phyloP scores from a whole-genome alignment of 2,113 vertebrate genomes.

The Sarotherodon lohbergeri region DNA sequence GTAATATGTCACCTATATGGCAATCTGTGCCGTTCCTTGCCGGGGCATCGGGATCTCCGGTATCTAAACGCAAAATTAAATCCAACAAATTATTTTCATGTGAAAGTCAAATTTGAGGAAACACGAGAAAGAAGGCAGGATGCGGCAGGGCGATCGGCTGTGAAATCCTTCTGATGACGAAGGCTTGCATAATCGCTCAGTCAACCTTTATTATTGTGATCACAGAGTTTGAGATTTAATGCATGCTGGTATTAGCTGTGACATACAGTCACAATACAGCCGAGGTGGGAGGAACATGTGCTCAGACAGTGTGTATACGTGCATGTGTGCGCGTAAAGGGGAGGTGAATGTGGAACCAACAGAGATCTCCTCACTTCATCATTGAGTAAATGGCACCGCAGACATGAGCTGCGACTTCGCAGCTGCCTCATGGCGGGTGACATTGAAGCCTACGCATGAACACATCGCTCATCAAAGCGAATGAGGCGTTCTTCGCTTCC shows the following conservation, averaged over 20 bases:
- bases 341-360: constrained; percentile 49
- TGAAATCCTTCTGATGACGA: constrained; percentile 33
- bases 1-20: constrained; percentile 58
- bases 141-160: constrained; percentile 3
- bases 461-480: constrained; percentile 70
- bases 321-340: constrained; percentile 3
- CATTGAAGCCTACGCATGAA: constrained; percentile 64
- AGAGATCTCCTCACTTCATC: constrained; percentile 60
- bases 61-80: constrained; percentile 38
- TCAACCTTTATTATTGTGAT: constrained; percentile 46
- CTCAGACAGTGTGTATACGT: constrained; percentile 1
- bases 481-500: constrained; percentile 56
- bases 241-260: constrained; percentile 42
- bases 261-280: constrained; percentile 41
- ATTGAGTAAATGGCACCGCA: constrained; percentile 61
- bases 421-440: constrained; percentile 68
- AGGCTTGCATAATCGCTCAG: constrained; percentile 32
- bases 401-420: constrained; percentile 57
- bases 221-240: constrained; percentile 43
- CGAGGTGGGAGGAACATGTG: constrained; percentile 40
- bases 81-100: constrained; percentile 20
- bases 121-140: background rate
- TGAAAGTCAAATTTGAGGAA: constrained; percentile 4
- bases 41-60: background rate
- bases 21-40: constrained; percentile 6